Evolutionary conservation across 2,797 vertebrate species (phyloP).

Genomic region (Lateolabrax maculatus): DNA sequence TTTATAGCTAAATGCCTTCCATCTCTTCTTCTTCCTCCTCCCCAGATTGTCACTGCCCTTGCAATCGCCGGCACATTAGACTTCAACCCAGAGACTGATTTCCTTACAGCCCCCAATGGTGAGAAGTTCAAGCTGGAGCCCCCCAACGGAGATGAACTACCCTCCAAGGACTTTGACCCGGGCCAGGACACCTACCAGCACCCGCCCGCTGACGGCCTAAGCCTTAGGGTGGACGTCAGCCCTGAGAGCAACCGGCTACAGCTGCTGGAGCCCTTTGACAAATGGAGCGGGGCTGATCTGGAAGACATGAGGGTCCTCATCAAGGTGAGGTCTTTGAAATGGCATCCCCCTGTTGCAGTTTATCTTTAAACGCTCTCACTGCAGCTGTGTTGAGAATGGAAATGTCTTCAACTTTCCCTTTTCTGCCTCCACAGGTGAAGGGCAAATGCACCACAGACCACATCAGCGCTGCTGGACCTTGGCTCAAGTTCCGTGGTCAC

Average conservation of each 20-base stretch:
- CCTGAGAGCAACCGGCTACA: slow-evolving; percentile 94
- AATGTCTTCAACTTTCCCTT: slow-evolving; percentile 2
- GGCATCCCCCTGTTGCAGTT: too few species aligned
- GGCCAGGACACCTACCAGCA: slow-evolving; percentile 98
- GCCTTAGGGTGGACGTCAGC: slow-evolving; percentile 88
- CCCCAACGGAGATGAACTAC: slow-evolving; percentile 93
- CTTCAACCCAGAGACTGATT: slow-evolving; percentile 95
- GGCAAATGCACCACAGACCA: slow-evolving; percentile 98
- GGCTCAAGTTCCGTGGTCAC: slow-evolving; percentile 98
- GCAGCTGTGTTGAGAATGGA: background rate
- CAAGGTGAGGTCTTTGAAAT: slow-evolving; percentile 85
- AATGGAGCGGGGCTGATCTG: slow-evolving; percentile 91
- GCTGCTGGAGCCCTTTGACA: slow-evolving; percentile 94
- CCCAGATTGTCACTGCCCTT: slow-evolving; percentile 92
- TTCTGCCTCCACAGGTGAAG: slow-evolving; percentile 91
- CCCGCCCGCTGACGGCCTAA: slow-evolving; percentile 88
- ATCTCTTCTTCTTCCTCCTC: background rate
- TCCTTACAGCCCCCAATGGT: slow-evolving; percentile 90
- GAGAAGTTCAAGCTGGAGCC: slow-evolving; percentile 94
- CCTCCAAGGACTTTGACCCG: slow-evolving; percentile 92
- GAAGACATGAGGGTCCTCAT: slow-evolving; percentile 93
- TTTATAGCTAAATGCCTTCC: background rate
- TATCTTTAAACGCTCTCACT: background rate
- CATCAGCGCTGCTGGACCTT: slow-evolving; percentile 96
- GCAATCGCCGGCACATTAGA: slow-evolving; percentile 94